Conservation (phyloP, 1,140 invertebrate genomes). For the Trinorchestia longiramus region DNA sequence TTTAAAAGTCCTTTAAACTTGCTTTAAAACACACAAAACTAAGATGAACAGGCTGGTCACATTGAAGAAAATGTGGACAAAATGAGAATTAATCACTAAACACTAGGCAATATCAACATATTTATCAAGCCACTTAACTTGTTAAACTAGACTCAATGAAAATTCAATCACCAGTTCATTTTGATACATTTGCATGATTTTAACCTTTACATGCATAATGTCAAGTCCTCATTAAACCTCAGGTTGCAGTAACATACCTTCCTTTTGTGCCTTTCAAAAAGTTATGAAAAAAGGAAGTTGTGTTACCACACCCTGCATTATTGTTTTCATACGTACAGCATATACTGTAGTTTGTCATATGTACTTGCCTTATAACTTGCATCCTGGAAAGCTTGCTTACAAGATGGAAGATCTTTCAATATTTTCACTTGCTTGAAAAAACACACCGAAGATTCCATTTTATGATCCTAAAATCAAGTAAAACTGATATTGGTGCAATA, state of each 20-base stretch:
- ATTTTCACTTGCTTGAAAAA: constrained; percentile 26
- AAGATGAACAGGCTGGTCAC: too few species aligned
- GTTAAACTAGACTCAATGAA: too few species aligned
- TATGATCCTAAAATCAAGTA: not conserved
- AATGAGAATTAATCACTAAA: too few species aligned
- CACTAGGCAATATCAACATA: too few species aligned
- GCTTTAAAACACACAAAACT: too few species aligned
- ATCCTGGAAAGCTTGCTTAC: not conserved
- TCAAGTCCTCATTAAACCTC: not conserved
- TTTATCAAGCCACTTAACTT: too few species aligned
- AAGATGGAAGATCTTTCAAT: not conserved
- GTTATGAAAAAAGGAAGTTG: too few species aligned
- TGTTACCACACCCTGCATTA: too few species aligned
- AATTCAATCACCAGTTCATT: not conserved
- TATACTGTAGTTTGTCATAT: not conserved
- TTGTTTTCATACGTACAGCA: too few species aligned
- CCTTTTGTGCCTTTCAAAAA: not conserved
- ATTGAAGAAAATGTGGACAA: too few species aligned
- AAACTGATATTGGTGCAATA: too few species aligned
- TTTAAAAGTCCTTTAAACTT: too few species aligned
- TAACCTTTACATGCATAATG: not conserved
- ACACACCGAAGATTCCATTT: not conserved
- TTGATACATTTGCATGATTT: not conserved
- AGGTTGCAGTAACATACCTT: not conserved
- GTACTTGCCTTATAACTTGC: not conserved